Conservation (phyloP, 2,888 invertebrate genomes). For the Sarcophaga subvicina region DNA sequence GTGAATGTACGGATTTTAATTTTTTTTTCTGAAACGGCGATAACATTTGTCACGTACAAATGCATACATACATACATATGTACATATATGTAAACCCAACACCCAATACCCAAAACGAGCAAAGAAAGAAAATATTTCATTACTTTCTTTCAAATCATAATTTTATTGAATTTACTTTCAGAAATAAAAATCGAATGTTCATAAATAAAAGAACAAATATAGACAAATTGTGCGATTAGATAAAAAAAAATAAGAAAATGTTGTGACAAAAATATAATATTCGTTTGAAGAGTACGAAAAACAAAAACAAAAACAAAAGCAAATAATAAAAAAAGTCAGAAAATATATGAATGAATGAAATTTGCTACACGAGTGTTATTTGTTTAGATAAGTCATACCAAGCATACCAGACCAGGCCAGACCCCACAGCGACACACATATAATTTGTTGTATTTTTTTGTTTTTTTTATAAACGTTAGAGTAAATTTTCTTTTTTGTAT, state of each 20-base stretch:
- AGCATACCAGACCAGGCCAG: neutral
- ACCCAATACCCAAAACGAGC: slow-evolving; percentile 15
- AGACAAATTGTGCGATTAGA: slow-evolving; percentile 50
- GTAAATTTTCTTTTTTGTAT: neutral
- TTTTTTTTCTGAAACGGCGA: slow-evolving; percentile 8
- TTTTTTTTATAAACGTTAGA: neutral
- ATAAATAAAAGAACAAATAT: slow-evolving; percentile 10
- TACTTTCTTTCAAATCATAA: neutral
- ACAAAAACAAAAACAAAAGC: neutral
- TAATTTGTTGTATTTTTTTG: neutral
- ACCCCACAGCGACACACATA: slow-evolving; percentile 36
- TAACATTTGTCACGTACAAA: slow-evolving; percentile 51
- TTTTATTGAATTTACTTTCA: slow-evolving; percentile 41
- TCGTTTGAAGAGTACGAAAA: neutral
- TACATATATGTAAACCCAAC: neutral
- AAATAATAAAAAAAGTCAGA: slow-evolving; percentile 41
- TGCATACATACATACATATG: neutral
- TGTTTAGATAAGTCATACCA: slow-evolving; percentile 29
- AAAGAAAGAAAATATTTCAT: slow-evolving; percentile 44
- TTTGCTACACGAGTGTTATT: slow-evolving; percentile 38
- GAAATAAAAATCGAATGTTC: slow-evolving; percentile 16
- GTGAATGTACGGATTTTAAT: neutral
- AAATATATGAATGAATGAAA: slow-evolving; percentile 59
- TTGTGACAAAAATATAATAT: slow-evolving; percentile 25
- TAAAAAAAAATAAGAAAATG: slow-evolving; percentile 29